Evolutionary conservation across 1,140 invertebrate species (phyloP).

Genomic region (Zaprionus nigranus): DNA sequence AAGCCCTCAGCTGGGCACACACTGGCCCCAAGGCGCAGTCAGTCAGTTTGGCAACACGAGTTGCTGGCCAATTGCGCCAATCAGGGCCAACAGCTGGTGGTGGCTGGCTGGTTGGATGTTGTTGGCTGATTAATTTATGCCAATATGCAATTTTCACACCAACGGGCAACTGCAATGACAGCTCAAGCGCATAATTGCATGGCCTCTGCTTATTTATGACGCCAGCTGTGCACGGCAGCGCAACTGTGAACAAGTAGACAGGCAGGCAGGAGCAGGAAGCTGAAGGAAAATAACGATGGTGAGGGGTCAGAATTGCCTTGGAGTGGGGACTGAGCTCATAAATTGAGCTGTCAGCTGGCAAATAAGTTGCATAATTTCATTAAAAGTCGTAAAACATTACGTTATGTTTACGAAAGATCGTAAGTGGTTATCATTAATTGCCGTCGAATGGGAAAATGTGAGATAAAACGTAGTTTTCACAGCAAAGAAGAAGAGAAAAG

Average conservation of each 20-base stretch:
- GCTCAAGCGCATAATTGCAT: slow-evolving; percentile 78
- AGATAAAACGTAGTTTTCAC: slow-evolving; percentile 15
- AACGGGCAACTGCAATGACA: slow-evolving; percentile 73
- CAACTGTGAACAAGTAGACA: background rate
- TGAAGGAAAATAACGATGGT: slow-evolving; percentile 20
- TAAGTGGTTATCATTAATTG: slow-evolving; percentile 57
- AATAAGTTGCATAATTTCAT: slow-evolving; percentile 75
- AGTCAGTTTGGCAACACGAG: slow-evolving; percentile 34
- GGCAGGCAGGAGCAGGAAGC: slow-evolving; percentile 25
- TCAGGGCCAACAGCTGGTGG: slow-evolving; percentile 56
- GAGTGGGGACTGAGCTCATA: slow-evolving; percentile 56
- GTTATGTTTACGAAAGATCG: slow-evolving; percentile 11
- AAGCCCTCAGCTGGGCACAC: slow-evolving; percentile 23
- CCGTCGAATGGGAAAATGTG: slow-evolving; percentile 17
- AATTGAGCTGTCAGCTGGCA: slow-evolving; percentile 78
- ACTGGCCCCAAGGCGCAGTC: slow-evolving; percentile 28
- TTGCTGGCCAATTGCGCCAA: slow-evolving; percentile 58
- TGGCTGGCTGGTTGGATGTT: slow-evolving; percentile 33
- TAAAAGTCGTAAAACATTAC: slow-evolving; percentile 44
- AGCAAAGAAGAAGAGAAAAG: slow-evolving; percentile 8
- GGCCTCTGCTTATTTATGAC: slow-evolving; percentile 70
- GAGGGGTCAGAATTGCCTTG: slow-evolving; percentile 20
- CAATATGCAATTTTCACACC: slow-evolving; percentile 82
- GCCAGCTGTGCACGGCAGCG: slow-evolving; percentile 21
- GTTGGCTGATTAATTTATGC: slow-evolving; percentile 76